Evolutionary conservation across 2,113 vertebrate species (phyloP), one percentile per base, ranked within the genome.

Genomic region (Phaethon lepturus): DNA sequence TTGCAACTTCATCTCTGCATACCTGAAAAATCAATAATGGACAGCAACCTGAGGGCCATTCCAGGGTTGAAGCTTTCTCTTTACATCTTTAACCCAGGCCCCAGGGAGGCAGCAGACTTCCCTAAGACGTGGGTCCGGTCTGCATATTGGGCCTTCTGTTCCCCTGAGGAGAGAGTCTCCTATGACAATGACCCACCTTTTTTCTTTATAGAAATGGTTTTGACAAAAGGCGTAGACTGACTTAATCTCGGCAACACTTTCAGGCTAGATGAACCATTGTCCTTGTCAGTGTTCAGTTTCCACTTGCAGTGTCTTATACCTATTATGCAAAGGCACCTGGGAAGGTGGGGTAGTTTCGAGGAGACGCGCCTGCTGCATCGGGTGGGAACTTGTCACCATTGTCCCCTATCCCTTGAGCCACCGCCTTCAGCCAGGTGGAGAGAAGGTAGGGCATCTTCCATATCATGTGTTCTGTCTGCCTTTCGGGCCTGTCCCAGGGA

Each of bases 291-390:
- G 56, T n/a, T 58, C 4, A 3, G n/a, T 60, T 38, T 60, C 14
- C 23, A 25, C 23, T 60, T 60, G 59, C 22, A 25, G 59, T 38
- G n/a, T n/a, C 33, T 59, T 9, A n/a, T 23, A 23, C 20, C 33
- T 60, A 11, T 35, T 60, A 60, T 38, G n/a, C 14, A 35, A 60
- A n/a, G 59, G n/a, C 14, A 35, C 23, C 9, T 25, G 23, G n/a
- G 59, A 38, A 25, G 14, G 23, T 25, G 59, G 9, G 23, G 23
- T 16, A 38, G 22, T 60, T n/a, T 35, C n/a, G 59, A 16, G n/a
- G 59, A 35, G n/a, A 60, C 1, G 23, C 9, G 4, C n/a, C 22
- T 35, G n/a, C 22, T 25, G 22, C 9, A 2, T 20, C 1, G 9
- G n/a, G 13, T n/a, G 35, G 20, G n/a, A 60, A 35, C 20, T 58